These are phyloP conservation scores for Tokudaia muenninki DNA, from an alignment of 2,797 vertebrate genomes.

Conservation along the genomic window DNA sequence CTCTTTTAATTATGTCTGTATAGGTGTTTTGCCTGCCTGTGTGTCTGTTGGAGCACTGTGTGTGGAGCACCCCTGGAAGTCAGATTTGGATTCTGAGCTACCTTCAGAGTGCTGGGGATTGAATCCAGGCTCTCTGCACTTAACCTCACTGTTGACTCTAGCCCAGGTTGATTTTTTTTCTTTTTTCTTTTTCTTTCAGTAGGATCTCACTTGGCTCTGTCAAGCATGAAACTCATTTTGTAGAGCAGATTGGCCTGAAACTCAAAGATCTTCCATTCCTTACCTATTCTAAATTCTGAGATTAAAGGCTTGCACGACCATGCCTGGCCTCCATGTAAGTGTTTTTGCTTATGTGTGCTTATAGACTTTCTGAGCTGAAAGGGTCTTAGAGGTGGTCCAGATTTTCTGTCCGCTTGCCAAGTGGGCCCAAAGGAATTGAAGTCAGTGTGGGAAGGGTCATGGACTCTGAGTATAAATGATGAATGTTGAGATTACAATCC, in stretches of 20 bases:
- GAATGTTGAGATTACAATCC: neutral
- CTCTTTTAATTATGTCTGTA: neutral
- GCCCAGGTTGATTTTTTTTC: neutral
- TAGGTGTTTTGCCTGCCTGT: neutral
- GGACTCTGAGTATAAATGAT: neutral
- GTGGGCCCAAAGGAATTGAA: neutral
- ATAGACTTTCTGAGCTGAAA: neutral
- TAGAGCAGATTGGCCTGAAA: neutral
- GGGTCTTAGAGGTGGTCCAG: neutral
- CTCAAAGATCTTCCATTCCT: neutral
- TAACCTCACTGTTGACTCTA: neutral
- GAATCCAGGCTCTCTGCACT: neutral
- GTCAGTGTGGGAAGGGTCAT: conserved; percentile 16
- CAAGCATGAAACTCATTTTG: neutral
- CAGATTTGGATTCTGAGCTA: neutral
- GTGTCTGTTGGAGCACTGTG: neutral
- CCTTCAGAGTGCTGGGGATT: neutral
- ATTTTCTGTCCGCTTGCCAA: neutral
- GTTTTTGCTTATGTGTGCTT: neutral
- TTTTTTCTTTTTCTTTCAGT: neutral
- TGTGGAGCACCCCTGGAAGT: neutral
- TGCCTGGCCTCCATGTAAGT: neutral
- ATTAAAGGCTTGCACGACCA: neutral
- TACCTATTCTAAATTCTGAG: neutral
- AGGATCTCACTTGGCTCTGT: neutral